Evolutionary conservation across 2,888 invertebrate genomes (phyloP).

Genomic region (Stegophylla sp.): DNA sequence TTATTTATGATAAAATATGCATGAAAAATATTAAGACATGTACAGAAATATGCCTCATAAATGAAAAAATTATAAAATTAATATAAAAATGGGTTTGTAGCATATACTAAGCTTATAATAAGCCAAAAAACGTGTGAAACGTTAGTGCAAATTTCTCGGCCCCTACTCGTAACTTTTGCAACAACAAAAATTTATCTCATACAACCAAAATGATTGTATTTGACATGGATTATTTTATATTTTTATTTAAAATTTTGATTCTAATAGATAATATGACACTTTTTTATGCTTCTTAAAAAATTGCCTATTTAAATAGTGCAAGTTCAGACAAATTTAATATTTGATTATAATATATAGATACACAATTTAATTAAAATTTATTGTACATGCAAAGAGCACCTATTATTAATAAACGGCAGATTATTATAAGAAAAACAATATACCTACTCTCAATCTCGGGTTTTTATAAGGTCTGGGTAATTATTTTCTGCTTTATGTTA

Average conservation of each 20-base stretch:
- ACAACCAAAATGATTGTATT: neutral
- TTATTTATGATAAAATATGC: no score
- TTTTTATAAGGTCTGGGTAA: neutral
- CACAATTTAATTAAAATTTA: slow-evolving; percentile 21
- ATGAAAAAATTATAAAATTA: neutral
- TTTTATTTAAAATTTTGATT: neutral
- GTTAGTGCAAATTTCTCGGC: no score
- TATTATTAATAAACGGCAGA: neutral
- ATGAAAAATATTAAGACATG: no score
- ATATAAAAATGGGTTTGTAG: neutral
- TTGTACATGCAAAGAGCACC: neutral
- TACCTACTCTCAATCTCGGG: neutral
- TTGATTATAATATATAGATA: neutral
- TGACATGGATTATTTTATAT: neutral
- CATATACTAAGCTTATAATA: no score
- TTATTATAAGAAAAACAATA: slow-evolving; percentile 10
- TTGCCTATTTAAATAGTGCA: neutral
- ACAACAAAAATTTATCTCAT: neutral
- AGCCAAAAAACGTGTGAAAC: no score
- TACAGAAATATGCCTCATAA: no score
- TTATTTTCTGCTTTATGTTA: neutral
- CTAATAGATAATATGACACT: neutral
- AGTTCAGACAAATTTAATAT: neutral
- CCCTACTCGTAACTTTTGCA: no score
- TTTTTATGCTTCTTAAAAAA: neutral